Base-by-base conservation (phyloP, 2,888 invertebrate species). In the Drosophila formosana region DNA sequence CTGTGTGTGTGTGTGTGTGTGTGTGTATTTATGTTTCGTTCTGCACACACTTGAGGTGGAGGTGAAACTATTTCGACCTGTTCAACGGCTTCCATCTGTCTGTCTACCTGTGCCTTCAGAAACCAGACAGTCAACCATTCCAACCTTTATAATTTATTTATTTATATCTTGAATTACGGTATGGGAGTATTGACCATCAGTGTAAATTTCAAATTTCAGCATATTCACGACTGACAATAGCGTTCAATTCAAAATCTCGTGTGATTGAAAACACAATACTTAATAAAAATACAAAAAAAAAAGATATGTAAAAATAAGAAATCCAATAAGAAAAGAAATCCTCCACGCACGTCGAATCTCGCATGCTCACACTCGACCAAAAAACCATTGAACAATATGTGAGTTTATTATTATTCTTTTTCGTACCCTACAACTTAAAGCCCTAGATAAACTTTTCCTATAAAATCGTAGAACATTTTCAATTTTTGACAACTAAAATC, bases 171-270 rank as follows among this genome's bases (percentile, higher is more conserved):
- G 77, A 89, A 82, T 88, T 89, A 87, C 83, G 86, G 74, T 85
- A 88, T 77, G 90, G 88, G 90, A 89, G 90, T 90, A 90, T 90
- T 90, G 90, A 90, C 90, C 90, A 90, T 82, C 83, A 90, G 78
- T 80, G 78, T 86, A 88, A 89, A 88, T 88, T 89, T 88, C 65
- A 80, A 84, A 84, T 82, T 90, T 90, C 80, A 81, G 86, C 88
- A 83, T 82, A 87, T 89, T 90, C 86, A 89, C 78, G 80, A 68
- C 77, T 45, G 65, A 84, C 82, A 88, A 90, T 83, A 80, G 80
- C 72, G 63, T 66, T 62, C 76, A 83, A 81, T 80, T 77, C 64
- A 71, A 85, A 85, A 75, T 68, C 80, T 80, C 73, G 72, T 82
- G 75, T 82, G 80, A 82, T 79, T 75, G 83, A 82, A 85, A 80